Base-by-base conservation (phyloP, 2,888 invertebrate species). In the Melieria crassipennis region DNA sequence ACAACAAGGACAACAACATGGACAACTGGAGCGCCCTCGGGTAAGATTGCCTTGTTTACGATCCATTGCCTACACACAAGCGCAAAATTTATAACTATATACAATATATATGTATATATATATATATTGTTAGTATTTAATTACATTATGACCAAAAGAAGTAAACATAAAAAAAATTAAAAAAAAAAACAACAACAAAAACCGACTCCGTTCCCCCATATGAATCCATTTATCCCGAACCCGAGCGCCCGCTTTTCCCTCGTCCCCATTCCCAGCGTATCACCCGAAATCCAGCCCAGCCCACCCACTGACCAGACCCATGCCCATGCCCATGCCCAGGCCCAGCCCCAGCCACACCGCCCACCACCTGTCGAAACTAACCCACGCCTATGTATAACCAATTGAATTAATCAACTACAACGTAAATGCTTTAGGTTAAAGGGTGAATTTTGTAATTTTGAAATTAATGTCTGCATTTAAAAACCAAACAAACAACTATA, bases 391-490 rank as follows among this genome's bases (percentile, higher is more conserved):
- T 56, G 42, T 47, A 11, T 75, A 73, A 72, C 64, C 66, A 72
- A 69, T 78, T 76, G 72, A 79, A 79, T 77, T 48, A 65, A 65
- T 43, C 61, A 13, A 48, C 56, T 55, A 69, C 62, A 66, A 75
- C 77, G 77, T 75, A 79, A 80, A 78, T 78, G 82, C 85, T 84
- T 84, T 81, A 83, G 85, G 86, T 82, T 84, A 86, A 86, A 85
- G 85, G 85, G 85, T 83, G 81, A 85, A 85, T 85, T 85, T 85
- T 85, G 85, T 85, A 85, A 85, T 84, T 30, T 30, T 82, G 81
- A 57, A 70, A 65, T 43, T n/a, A 69, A 69, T 10, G 55, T 65
- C 10, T 58, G 58, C 58, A 58, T 58, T 50, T 57, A 56, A 57
- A 50, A 60, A 62, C 65, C 46, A 69, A 61, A 58, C 13, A 58